Percentiles rank a stretch among this genome's conserved stretches.
phyloP scores from a whole-genome alignment of 2,888 invertebrate species.

The Nomada ruficornis region DNA sequence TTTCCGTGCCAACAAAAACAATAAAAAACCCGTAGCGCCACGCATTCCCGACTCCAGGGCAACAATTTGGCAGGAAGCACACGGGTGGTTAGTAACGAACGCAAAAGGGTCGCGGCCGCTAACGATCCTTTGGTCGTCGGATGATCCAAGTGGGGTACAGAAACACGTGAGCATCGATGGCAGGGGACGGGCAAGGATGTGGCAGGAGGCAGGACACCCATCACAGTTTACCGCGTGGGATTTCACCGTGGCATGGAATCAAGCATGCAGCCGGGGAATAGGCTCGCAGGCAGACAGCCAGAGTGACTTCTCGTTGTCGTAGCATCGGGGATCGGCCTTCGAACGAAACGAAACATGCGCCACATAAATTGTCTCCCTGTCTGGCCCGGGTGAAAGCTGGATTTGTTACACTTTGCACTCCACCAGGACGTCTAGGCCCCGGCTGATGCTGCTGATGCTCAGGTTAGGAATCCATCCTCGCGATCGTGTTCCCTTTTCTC shows the following conservation, averaged over 20 bases:
- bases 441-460: conserved; percentile 63
- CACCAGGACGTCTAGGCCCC: conserved; percentile 78
- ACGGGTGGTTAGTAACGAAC: neutral
- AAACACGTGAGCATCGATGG: conserved; percentile 25
- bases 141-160: conserved; percentile 29
- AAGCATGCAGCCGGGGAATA: conserved; percentile 61
- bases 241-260: conserved; percentile 71
- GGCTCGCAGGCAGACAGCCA: conserved; percentile 59
- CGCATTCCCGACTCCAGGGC: neutral
- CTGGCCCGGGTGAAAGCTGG: conserved; percentile 83
- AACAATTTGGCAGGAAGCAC: neutral
- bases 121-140: conserved; percentile 32
- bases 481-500: conserved; percentile 65
- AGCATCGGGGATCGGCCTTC: conserved; percentile 76
- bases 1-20: no score
- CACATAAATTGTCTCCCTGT: conserved; percentile 84
- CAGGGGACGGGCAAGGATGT: conserved; percentile 49
- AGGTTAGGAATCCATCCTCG: conserved; percentile 69
- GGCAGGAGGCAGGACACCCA: conserved; percentile 58
- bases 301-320: conserved; percentile 77
- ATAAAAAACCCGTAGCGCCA: no score
- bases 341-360: conserved; percentile 82
- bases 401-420: conserved; percentile 84
- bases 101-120: conserved; percentile 14
- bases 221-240: conserved; percentile 59